Evolutionary conservation across 2,113 vertebrate genomes (phyloP), one percentile per base, ranked within the genome.

Genomic region (Centropus unirufus): DNA sequence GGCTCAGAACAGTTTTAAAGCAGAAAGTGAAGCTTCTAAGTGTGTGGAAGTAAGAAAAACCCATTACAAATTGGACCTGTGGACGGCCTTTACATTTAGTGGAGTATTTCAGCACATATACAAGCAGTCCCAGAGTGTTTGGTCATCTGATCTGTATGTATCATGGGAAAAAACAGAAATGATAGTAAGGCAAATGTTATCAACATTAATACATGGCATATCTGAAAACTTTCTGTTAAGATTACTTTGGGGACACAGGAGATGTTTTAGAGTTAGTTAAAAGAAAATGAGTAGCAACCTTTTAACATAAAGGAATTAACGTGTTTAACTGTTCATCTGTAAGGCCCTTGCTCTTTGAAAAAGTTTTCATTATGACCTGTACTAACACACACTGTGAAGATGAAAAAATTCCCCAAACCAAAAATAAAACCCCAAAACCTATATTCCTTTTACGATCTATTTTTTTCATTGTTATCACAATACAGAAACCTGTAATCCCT

Each of bases 101-200:
- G 74, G 94, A 89, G 42, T 96, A 95, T 88, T 96, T 96, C 92
- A 98, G 96, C 96, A 96, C 93, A 80, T 95, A 95, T 69, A 94
- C 92, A 97, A 97, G 94, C 82, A 96, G 88, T 97, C 96, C 96
- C 97, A 96, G 97, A 98, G 97, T 95, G 93, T 97, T 98, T 98
- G 97, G 97, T 98, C 97, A 84, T 97, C 84, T 97, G 75, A 78
- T 98, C 91, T 96, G 94, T 85, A 12, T 94, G 94, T 96, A 76
- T 91, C 90, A 96, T 75, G 96, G 96, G 96, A 96, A 95, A 96
- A 79, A 97, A 93, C 67, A 97, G 79, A 84, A 96, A 95, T 29
- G 47, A 96, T 46, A 95, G 68, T 98, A 98, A 98, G 98, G 98
- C 97, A 98, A 88, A 97, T 81, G n/a, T 96, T 93, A 42, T 67